These are phyloP conservation scores for Corythornis cristatus DNA, from an alignment of 2,113 vertebrate genomes.

Conservation along the genomic window DNA sequence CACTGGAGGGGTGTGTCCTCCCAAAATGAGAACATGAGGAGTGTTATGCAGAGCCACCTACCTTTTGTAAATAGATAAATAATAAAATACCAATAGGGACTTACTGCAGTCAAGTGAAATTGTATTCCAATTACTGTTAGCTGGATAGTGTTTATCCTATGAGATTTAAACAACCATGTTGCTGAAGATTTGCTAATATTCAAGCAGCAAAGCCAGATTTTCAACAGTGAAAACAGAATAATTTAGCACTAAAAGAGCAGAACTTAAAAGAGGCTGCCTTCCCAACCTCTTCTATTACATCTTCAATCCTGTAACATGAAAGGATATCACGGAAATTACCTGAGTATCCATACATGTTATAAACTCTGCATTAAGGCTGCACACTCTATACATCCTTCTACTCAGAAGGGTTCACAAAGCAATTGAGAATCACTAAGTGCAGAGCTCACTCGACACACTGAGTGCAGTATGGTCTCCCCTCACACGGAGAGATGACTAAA, in stretches of 20 bases:
- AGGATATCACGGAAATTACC: conserved; percentile 22
- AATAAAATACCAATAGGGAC: background rate
- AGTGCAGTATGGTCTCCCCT: conserved; percentile 69
- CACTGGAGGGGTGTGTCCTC: rapidly evolving
- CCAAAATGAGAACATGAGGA: background rate
- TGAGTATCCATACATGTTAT: background rate
- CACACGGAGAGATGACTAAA: conserved; percentile 74
- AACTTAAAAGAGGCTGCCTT: background rate
- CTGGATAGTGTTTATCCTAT: background rate
- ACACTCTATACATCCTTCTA: conserved; percentile 25
- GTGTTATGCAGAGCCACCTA: background rate
- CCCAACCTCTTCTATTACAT: background rate
- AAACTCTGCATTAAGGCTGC: conserved; percentile 12
- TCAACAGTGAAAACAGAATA: background rate
- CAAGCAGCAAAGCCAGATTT: background rate
- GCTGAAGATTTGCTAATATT: background rate
- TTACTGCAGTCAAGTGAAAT: background rate
- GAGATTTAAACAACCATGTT: background rate
- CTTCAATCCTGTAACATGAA: background rate
- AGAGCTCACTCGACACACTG: conserved; percentile 60
- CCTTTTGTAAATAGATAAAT: background rate
- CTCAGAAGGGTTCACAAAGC: conserved; percentile 24
- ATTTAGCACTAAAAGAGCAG: background rate
- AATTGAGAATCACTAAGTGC: conserved; percentile 42
- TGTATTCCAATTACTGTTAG: background rate